phyloP scores from a whole-genome alignment of 2,797 vertebrate genomes.

The Chaunax sp. region DNA sequence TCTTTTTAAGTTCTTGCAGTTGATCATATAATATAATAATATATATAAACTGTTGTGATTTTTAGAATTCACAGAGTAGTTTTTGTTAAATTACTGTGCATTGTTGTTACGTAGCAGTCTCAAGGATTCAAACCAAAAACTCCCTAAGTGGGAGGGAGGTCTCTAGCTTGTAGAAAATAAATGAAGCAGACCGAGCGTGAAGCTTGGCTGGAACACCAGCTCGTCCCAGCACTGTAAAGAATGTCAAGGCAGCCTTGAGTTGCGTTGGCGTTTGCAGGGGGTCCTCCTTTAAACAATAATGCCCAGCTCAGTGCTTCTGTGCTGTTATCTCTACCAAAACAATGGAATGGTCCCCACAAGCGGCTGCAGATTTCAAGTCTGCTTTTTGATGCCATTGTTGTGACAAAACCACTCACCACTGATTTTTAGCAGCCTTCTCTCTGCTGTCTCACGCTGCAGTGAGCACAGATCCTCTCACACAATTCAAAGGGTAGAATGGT shows the following conservation, averaged over 20 bases:
- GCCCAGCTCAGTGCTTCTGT: conserved; percentile 38
- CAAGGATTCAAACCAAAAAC: background rate
- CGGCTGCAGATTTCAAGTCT: conserved; percentile 60
- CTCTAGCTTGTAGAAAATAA: conserved; percentile 28
- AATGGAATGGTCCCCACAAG: conserved; percentile 65
- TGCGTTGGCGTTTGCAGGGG: conserved; percentile 46
- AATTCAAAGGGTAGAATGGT: conserved; percentile 32
- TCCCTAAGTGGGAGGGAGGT: conserved; percentile 1
- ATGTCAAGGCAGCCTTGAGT: conserved; percentile 44
- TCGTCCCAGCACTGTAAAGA: conserved; percentile 50
- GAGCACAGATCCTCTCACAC: conserved; percentile 51
- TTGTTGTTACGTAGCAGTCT: background rate
- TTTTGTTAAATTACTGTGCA: no score
- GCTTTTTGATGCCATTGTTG: conserved; percentile 78
- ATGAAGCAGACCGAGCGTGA: conserved; percentile 65
- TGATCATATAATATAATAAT: no score
- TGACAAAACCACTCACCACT: conserved; percentile 64
- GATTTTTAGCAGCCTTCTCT: conserved; percentile 56
- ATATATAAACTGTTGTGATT: background rate
- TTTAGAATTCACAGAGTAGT: background rate
- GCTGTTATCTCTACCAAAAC: conserved; percentile 74
- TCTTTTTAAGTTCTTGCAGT: background rate
- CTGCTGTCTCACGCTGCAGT: conserved; percentile 47
- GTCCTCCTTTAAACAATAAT: conserved; percentile 71
- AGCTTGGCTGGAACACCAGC: conserved; percentile 49